Evolutionary conservation across 1,140 invertebrate species (phyloP).

Genomic region (Apolygus lucorum): DNA sequence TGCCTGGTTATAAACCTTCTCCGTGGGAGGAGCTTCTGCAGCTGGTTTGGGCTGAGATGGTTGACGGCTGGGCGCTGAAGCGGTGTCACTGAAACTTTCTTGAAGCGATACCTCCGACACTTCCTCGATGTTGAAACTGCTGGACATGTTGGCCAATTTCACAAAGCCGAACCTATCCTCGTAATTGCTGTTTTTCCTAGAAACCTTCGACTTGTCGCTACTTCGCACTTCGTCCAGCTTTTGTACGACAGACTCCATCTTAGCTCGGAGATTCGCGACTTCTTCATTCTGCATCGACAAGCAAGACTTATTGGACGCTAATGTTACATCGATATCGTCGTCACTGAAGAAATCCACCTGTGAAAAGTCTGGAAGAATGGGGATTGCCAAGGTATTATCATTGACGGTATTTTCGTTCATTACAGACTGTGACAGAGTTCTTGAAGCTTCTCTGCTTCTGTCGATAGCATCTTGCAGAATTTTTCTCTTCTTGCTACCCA

Average conservation of each 20-base stretch:
- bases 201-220: not conserved
- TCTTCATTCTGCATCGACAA: slow-evolving; percentile 18
- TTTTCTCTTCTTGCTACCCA: slow-evolving; percentile 43
- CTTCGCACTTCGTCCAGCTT: slow-evolving; percentile 36
- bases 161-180: slow-evolving; percentile 5
- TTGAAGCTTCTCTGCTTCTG: slow-evolving; percentile 48
- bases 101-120: slow-evolving; percentile 24
- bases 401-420: slow-evolving; percentile 24
- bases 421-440: slow-evolving; percentile 28
- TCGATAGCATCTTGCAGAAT: slow-evolving; percentile 47
- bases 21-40: not conserved
- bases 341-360: slow-evolving; percentile 35
- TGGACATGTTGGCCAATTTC: slow-evolving; percentile 14
- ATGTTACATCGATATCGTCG: slow-evolving; percentile 19
- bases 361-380: slow-evolving; percentile 35
- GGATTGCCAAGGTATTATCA: slow-evolving; percentile 18
- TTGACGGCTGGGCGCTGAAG: not conserved
- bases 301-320: not conserved
- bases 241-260: slow-evolving; percentile 41
- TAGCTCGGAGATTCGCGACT: slow-evolving; percentile 36
- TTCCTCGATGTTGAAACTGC: slow-evolving; percentile 25
- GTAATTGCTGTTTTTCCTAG: not conserved
- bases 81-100: slow-evolving; percentile 18
- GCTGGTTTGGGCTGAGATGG: not conserved
- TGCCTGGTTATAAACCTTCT: not conserved